A percentile compares a stretch with the other conserved stretches of the same genome.
These are phyloP conservation scores for Heterochromis multidens DNA, from an alignment of 2,113 vertebrate genomes.

Conservation along the genomic window DNA sequence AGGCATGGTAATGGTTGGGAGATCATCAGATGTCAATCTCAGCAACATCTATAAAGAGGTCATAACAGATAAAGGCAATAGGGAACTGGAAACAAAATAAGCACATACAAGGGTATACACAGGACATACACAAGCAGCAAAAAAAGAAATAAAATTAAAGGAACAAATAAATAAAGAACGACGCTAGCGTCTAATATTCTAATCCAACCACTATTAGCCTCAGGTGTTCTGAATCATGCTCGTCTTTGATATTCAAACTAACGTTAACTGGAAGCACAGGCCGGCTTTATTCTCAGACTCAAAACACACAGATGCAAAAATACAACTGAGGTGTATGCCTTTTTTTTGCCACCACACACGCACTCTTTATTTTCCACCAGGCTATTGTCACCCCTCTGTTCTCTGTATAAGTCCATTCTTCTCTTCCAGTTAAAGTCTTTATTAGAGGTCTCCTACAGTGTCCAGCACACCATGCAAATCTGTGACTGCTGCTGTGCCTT, in stretches of 20 bases:
- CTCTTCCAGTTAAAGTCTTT: slow-evolving; percentile 49
- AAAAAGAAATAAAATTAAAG: neutral
- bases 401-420: slow-evolving; percentile 43
- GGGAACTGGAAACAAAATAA: neutral
- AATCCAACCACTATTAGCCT: slow-evolving; percentile 33
- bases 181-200: slow-evolving; percentile 25
- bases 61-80: neutral
- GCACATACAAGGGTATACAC: neutral
- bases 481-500: slow-evolving; percentile 58
- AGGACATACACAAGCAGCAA: neutral
- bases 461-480: slow-evolving; percentile 56
- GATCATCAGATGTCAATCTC: neutral
- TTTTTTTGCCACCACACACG: neutral
- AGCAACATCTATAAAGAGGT: neutral
- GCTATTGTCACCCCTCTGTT: slow-evolving; percentile 40
- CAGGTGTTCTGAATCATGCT: slow-evolving; percentile 47
- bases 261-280: slow-evolving; percentile 32
- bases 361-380: neutral
- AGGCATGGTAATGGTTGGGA: neutral
- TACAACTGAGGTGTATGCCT: neutral
- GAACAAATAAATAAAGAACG: neutral
- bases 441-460: slow-evolving; percentile 60
- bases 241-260: slow-evolving; percentile 67
- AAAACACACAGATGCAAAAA: slow-evolving; percentile 5
- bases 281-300: slow-evolving; percentile 34